Base-by-base conservation (phyloP, 2,888 invertebrate species). In the Mimumesa dahlbomi region DNA sequence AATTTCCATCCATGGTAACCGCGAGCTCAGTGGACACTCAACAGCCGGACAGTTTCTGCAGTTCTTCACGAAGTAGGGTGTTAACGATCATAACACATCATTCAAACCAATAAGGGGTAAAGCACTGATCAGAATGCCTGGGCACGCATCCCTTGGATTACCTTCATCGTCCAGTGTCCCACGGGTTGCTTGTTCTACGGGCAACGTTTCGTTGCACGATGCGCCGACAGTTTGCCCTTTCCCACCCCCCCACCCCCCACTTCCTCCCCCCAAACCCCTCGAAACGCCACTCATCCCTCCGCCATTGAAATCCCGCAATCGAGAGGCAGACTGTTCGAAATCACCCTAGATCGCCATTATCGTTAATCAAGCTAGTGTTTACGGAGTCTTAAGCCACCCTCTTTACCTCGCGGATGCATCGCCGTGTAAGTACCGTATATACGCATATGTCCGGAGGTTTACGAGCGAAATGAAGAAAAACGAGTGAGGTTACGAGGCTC, bases 101-200 rank as follows among this genome's bases (percentile, higher is more conserved):
- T 73, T 72, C 73, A 73, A 71, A 82, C 59, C 74, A 79, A 75
- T 83, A 80, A 83, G 81, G 77, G 81, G 69, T 81, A 81, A 85
- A 79, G 82, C 81, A 77, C 75, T 71, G 77, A 83, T 84, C 84
- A 77, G 81, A 73, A 85, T 85, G 83, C 83, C 79, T 67, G 71
- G 78, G 84, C 85, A 85, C 85, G 85, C 82, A 80, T 76, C 71
- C 77, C 71, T 73, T 61, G 85, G 84, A 84, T 85, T 85, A 85
- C 79, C 78, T 81, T 79, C 79, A 59, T 69, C 73, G 77, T 69
- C 57, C 74, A 68, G 50, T 66, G 69, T 82, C 75, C 75, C 75
- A 70, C 65, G 53, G 74, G 61, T 53, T 67, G 62, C 57, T 59
- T 68, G 63, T 66, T 64, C 69, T 50, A 29, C 48, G 16, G 29